A percentile compares a stretch with the other conserved stretches of the same genome.
Evolutionary conservation across 2,888 invertebrate genomes (phyloP).

Genomic region (Arrhopalites spinosus): DNA sequence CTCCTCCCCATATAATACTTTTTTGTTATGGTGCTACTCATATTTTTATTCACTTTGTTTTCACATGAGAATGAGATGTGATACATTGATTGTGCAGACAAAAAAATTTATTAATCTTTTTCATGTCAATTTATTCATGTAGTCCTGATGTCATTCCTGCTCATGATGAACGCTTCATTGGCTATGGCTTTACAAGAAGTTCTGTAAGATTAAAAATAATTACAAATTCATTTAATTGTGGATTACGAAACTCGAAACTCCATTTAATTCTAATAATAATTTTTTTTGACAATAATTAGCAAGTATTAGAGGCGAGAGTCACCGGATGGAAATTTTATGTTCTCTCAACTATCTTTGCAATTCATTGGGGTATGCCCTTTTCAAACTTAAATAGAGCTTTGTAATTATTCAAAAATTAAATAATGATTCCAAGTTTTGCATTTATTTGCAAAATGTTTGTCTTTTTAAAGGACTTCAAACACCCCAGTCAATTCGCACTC

Average conservation of each 20-base stretch:
- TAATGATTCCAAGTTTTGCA: too few species aligned
- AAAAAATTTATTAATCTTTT: background rate
- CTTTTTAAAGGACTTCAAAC: slow-evolving; percentile 63
- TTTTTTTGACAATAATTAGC: slow-evolving; percentile 53
- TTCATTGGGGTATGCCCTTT: slow-evolving; percentile 88
- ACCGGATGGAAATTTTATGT: slow-evolving; percentile 87
- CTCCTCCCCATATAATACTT: too few species aligned
- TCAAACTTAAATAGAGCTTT: too few species aligned
- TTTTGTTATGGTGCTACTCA: too few species aligned
- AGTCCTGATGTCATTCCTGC: slow-evolving; percentile 73
- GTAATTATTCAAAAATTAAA: too few species aligned
- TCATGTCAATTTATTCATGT: slow-evolving; percentile 54
- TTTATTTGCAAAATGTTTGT: too few species aligned
- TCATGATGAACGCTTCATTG: slow-evolving; percentile 86
- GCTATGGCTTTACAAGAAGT: slow-evolving; percentile 90
- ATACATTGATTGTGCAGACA: too few species aligned
- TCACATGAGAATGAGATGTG: too few species aligned
- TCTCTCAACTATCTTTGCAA: slow-evolving; percentile 84
- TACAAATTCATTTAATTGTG: too few species aligned
- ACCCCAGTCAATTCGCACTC: slow-evolving; percentile 49
- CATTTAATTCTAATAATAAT: too few species aligned
- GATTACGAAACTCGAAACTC: background rate
- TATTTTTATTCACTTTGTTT: too few species aligned
- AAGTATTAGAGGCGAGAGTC: slow-evolving; percentile 92
- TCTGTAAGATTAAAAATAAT: too few species aligned